Base-by-base conservation (phyloP, 2,797 vertebrate genomes). In the Sarcoramphus papa region DNA sequence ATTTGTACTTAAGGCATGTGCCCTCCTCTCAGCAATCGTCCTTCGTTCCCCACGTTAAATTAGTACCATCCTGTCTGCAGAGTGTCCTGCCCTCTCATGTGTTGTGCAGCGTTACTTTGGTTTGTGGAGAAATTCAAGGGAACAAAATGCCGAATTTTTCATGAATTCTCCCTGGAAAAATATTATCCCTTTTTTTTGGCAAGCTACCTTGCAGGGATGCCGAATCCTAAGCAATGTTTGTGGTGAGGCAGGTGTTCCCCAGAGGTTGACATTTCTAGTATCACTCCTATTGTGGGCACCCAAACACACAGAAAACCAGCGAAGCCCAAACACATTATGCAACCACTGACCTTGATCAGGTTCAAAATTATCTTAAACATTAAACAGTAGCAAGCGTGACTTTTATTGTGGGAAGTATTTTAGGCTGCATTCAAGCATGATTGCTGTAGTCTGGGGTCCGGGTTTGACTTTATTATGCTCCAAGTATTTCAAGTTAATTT, bases 401-500 rank as follows among this genome's bases (percentile, higher is more conserved):
- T 97, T 97, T 96, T 96, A 95, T 88, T 92, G 95, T 97, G 95
- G 78, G 95, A 95, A 93, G 41, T 43, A 53, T 95, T 97, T 98
- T 95, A 95, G 31, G 74, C 95, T 47, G 89, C 93, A 54, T 94
- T 97, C 91, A 95, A 86, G 92, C 95, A 40, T 81, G 78, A 80
- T 91, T 95, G 94, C 92, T 88, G 35, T 73, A 90, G 84, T 96
- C 70, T 41, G 65, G 76, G 81, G 60, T 86, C 96, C 37, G 21
- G 69, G n/a, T 93, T 93, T 97, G 91, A 87, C 94, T 97, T 96
- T 92, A 83, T 90, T 96, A 59, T 64, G 94, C 92, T 98, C 94
- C 92, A 88, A 30, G 92, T 85, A 91, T 93, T 96, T 96, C 59
- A 80, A 95, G 97, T 97, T 97, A 98, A 97, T 98, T 97, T 97